Conservation (phyloP, 1,140 invertebrate species). For the Drosophila funebris region DNA sequence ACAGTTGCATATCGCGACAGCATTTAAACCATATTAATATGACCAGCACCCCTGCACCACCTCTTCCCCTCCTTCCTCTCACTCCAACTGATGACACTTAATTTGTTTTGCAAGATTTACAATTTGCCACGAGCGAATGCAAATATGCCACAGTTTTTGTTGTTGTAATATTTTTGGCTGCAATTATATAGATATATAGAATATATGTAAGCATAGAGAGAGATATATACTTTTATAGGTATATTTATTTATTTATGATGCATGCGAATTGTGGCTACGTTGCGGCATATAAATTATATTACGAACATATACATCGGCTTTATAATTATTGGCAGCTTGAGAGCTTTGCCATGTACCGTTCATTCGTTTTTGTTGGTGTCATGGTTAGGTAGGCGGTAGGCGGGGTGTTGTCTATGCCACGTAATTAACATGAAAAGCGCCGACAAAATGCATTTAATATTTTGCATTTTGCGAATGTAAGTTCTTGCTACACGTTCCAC, state of each 20-base stretch:
- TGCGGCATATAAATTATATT: constrained; percentile 68
- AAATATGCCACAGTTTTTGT: constrained; percentile 37
- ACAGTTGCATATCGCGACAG: constrained; percentile 11
- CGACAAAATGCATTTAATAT: constrained; percentile 44
- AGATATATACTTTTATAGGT: not conserved
- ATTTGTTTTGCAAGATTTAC: constrained; percentile 50
- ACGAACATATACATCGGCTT: constrained; percentile 36
- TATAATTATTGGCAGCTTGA: constrained; percentile 57
- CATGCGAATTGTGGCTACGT: constrained; percentile 48
- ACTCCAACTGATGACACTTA: constrained; percentile 44
- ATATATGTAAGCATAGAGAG: not conserved
- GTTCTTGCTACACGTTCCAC: constrained; percentile 45
- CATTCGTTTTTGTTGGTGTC: not conserved
- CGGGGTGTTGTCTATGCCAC: not conserved
- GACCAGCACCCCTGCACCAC: not conserved
- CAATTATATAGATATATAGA: constrained; percentile 11
- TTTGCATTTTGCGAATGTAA: constrained; percentile 23
- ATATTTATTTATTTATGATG: constrained; percentile 52
- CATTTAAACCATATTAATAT: constrained; percentile 53
- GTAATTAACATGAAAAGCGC: constrained; percentile 72
- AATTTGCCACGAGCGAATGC: constrained; percentile 42
- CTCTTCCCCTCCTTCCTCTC: not conserved
- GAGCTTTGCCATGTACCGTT: constrained; percentile 17
- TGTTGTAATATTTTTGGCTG: constrained; percentile 8
- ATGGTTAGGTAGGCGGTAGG: not conserved